Conservation (phyloP, 2,888 invertebrate species). For the Bombylius discolor region DNA sequence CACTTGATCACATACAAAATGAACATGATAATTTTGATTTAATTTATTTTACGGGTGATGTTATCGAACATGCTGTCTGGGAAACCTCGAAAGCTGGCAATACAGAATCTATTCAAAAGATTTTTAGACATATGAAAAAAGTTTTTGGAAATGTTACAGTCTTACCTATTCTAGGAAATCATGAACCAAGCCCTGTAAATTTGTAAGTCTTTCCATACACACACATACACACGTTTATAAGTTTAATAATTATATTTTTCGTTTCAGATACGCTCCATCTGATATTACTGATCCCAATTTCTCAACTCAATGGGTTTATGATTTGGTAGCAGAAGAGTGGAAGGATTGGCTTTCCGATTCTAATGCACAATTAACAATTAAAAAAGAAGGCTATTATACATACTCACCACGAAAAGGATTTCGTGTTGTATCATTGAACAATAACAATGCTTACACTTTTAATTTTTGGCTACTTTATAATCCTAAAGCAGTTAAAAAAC, state of each 20-base stretch:
- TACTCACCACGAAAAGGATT: slow-evolving; percentile 52
- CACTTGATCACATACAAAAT: slow-evolving; percentile 46
- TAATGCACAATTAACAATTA: slow-evolving; percentile 45
- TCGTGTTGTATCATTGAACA: slow-evolving; percentile 65
- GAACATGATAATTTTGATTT: slow-evolving; percentile 48
- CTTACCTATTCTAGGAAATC: slow-evolving; percentile 65
- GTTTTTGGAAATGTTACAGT: slow-evolving; percentile 51
- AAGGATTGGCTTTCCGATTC: slow-evolving; percentile 47
- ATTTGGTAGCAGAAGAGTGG: slow-evolving; percentile 59
- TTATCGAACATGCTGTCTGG: slow-evolving; percentile 82
- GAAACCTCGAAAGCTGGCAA: slow-evolving; percentile 57
- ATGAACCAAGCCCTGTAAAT: slow-evolving; percentile 72
- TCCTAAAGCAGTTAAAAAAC: slow-evolving; percentile 57
- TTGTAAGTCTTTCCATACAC: slow-evolving; percentile 44
- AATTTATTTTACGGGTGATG: slow-evolving; percentile 76
- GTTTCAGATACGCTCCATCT: slow-evolving; percentile 46
- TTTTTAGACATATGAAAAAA: slow-evolving; percentile 40
- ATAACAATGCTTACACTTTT: slow-evolving; percentile 50
- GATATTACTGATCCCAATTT: slow-evolving; percentile 38
- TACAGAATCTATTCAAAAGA: slow-evolving; percentile 41
- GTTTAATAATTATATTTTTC: too few species aligned
- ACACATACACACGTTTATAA: too few species aligned
- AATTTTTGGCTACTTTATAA: slow-evolving; percentile 55
- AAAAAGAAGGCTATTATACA: slow-evolving; percentile 66
- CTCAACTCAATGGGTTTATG: slow-evolving; percentile 63